Evolutionary conservation across 2,113 vertebrate species (phyloP).

Genomic region (Oryzias javanicus): DNA sequence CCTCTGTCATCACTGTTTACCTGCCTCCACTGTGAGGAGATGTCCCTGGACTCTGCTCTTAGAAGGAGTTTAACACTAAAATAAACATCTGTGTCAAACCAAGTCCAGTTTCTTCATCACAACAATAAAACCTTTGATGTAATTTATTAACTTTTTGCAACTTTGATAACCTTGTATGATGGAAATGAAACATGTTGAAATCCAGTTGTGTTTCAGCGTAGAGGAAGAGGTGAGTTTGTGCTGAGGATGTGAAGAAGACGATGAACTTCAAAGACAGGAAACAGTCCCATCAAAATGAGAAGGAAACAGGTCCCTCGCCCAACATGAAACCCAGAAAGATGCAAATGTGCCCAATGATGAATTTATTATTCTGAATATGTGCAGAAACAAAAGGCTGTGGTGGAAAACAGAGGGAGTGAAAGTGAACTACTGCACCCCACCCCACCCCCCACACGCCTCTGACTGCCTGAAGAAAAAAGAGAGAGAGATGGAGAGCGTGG

Average conservation of each 20-base stretch:
- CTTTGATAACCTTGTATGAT: slow-evolving; percentile 3
- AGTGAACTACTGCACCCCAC: slow-evolving; percentile 55
- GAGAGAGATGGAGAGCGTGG: slow-evolving; percentile 3
- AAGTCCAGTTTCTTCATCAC: slow-evolving; percentile 51
- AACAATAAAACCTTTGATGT: slow-evolving; percentile 34
- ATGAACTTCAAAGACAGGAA: slow-evolving; percentile 52
- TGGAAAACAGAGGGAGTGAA: slow-evolving; percentile 57
- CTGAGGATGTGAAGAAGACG: slow-evolving; percentile 27
- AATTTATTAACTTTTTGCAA: neutral
- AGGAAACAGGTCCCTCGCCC: slow-evolving; percentile 61
- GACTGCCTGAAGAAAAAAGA: slow-evolving; percentile 23
- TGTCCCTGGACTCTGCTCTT: neutral
- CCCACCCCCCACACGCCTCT: slow-evolving; percentile 12
- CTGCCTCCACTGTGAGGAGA: slow-evolving; percentile 8
- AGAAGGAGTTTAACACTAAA: slow-evolving; percentile 58
- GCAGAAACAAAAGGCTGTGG: slow-evolving; percentile 65
- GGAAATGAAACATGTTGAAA: slow-evolving; percentile 25
- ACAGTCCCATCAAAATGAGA: slow-evolving; percentile 32
- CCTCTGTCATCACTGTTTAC: slow-evolving; percentile 23
- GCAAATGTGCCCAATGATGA: slow-evolving; percentile 61
- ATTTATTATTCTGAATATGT: slow-evolving; percentile 71
- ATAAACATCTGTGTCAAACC: slow-evolving; percentile 58
- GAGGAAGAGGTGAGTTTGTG: slow-evolving; percentile 17
- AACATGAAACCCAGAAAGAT: slow-evolving; percentile 67
- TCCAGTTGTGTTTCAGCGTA: slow-evolving; percentile 12